Percentiles rank a stretch among this genome's conserved stretches.
phyloP scores from a whole-genome alignment of 2,797 vertebrate species.

The Sibirionetta formosa region DNA sequence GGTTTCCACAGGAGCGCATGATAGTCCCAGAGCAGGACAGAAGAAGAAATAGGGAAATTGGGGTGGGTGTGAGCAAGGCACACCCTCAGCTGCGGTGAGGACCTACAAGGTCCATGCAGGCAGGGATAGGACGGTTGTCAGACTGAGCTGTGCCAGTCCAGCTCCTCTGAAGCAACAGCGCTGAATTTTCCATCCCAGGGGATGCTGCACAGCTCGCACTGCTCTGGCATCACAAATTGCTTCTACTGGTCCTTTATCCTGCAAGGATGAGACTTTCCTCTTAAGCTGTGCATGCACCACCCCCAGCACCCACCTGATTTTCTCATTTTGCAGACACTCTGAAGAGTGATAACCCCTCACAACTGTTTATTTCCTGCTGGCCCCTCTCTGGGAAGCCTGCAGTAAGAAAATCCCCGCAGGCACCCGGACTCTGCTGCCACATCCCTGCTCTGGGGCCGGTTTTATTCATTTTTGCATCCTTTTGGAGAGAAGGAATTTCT shows the following conservation, averaged over 20 bases:
- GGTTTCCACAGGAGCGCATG: accelerated
- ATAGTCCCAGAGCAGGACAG: not conserved
- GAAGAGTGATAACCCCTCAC: not conserved
- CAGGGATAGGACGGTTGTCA: not conserved
- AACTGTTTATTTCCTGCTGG: not conserved
- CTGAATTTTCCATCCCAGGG: not conserved
- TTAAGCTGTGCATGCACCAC: accelerated
- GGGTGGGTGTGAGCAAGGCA: not conserved
- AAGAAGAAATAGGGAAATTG: not conserved
- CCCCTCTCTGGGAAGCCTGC: not conserved
- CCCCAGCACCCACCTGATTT: accelerated
- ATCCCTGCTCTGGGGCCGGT: accelerated
- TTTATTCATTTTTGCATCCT: not conserved
- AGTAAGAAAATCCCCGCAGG: accelerated
- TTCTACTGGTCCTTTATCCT: not conserved
- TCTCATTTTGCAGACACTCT: not conserved
- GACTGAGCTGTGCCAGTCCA: not conserved
- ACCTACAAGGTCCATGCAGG: not conserved
- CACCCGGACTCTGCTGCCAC: not conserved
- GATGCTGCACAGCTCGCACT: not conserved
- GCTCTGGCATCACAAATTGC: not conserved
- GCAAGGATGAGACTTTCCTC: not conserved
- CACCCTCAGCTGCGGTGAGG: not conserved
- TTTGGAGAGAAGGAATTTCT: not conserved
- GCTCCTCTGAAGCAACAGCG: accelerated